Evolutionary conservation across 2,888 invertebrate species (phyloP), one percentile per base, ranked within the genome.

Genomic region (Heliconius aoede): DNA sequence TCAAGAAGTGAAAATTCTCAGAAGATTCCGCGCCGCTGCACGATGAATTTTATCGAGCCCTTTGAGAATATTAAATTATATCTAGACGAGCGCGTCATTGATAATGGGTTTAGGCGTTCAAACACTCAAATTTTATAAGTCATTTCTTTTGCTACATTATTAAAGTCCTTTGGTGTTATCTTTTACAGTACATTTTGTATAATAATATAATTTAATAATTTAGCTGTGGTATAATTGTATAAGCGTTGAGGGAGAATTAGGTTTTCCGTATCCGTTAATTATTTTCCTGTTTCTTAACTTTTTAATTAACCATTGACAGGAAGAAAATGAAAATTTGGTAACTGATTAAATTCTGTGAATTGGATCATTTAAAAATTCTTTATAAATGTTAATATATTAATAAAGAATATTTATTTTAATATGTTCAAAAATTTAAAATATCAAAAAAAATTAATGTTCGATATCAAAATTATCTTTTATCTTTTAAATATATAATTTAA

Each of bases 21-120:
- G 88, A 88, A 87, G 87, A 88, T 89, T 89, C 86, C 85, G 82
- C 85, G 84, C 84, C 85, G 87, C 85, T 85, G 88, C 91, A 90
- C 89, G 89, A 91, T 90, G 89, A 90, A 89, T 90, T 91, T 90
- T 88, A 90, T 89, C 85, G 86, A 82, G 82, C 81, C 82, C 81
- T 81, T 81, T 77, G 71, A 76, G 82, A 83, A 80, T 79, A 81
- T 81, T 81, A 81, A 81, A 80, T 79, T 82, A 81, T 77, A 76
- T 81, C 79, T 75, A 77, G 80, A 79, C 78, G 83, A 82, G 78
- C 72, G 80, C 76, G 76, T 74, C 73, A 78, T 79, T 77, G 75
- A 79, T 74, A 76, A 78, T 58, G 72, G 64, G 46, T 72, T 74
- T 77, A 58, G 68, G 24, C 51, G 55, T 62, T 74, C 65, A 68